Evolutionary conservation across 1,140 invertebrate species (phyloP), one percentile per base, ranked within the genome.

Genomic region (Meloidogyne floridensis): DNA sequence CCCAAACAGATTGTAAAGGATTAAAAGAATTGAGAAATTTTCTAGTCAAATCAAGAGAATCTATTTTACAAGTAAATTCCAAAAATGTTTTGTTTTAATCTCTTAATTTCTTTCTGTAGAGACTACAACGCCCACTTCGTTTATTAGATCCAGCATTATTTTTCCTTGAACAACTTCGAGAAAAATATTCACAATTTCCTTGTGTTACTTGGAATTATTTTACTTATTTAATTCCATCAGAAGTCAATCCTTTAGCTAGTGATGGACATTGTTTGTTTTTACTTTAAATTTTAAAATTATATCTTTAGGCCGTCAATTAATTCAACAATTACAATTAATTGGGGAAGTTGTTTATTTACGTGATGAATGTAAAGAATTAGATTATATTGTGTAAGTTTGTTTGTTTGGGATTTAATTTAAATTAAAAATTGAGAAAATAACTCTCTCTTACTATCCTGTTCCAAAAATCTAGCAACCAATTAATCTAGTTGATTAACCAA

Each of bases 171-270:
- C 90, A 90, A 32, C 91, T 93, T 88, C 88, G 93, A 80, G 92
- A 92, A 84, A 91, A 92, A n/a, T 89, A 90, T 11, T 84, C 90
- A 3, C 88, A 90, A 20, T 94, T 93, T 90, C 94, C 94, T 0
- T 93, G 94, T 1, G 91, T 94, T 82, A 91, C 92, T n/a, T 93
- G 92, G 92, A 89, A 91, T n/a, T 91, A 92, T 77, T 94, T 94
- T 90, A 91, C 92, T 51, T 92, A 93, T 32, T 90, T 93, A 83
- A 90, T 94, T 8, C 90, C 93, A 47, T 88, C 90, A 72, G 92
- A 93, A 82, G 92, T 94, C 2, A 94, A 94, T 90, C 93, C 93
- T 18, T 90, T 94, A 18, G 93, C 93, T 15, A 92, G 92, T 20
- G 93, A 94, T 84, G 92, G 93, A 10, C 93, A 94, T 88, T 91